Conservation (phyloP, 2,113 vertebrate genomes). For the Danio rerio region GRCz12tu NC_133176.1:40477501-40478000, state of each 20-base stretch:
- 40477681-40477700: slow-evolving; percentile 51
- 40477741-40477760: slow-evolving; percentile 14
- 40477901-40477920: no score
- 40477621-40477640: not conserved
- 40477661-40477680: slow-evolving; percentile 46
- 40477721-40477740: slow-evolving; percentile 41
- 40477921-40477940: no score
- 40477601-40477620: not conserved
- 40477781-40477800: not conserved
- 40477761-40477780: not conserved
- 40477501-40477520: not conserved
- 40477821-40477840: no score
- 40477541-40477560: not conserved
- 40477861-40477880: no score
- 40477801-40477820: no score
- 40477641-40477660: not conserved
- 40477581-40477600: slow-evolving; percentile 34
- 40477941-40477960: no score
- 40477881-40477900: no score
- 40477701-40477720: slow-evolving; percentile 53
- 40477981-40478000: no score
- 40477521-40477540: not conserved
- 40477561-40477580: slow-evolving; percentile 13
- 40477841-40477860: no score
- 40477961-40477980: no score